Evolutionary conservation across 2,888 invertebrate species (phyloP).

Genomic region (Scaptomyza parva): DNA sequence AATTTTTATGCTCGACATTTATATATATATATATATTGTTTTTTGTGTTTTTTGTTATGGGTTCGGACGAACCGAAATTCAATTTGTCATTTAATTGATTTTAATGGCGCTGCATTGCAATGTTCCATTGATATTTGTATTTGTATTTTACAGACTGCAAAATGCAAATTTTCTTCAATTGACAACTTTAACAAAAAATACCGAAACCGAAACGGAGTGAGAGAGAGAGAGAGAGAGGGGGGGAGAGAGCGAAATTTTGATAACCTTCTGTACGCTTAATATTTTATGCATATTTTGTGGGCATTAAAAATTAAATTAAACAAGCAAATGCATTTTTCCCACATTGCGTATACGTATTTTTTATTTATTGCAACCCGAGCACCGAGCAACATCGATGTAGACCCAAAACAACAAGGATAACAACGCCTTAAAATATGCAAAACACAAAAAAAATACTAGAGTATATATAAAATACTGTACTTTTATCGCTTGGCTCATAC

Average conservation of each 20-base stretch:
- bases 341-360: conserved; percentile 28
- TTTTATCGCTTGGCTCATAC: conserved; percentile 11
- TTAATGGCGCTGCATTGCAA: conserved; percentile 64
- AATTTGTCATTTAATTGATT: conserved; percentile 81
- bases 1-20: conserved; percentile 72
- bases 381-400: background rate
- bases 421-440: conserved; percentile 69
- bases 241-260: too few species aligned
- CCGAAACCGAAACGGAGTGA: too few species aligned
- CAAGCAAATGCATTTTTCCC: conserved; percentile 69
- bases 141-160: conserved; percentile 26
- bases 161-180: conserved; percentile 63
- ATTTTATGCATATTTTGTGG: conserved; percentile 80
- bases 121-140: conserved; percentile 41
- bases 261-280: conserved; percentile 59
- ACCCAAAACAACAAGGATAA: background rate
- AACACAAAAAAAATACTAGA: conserved; percentile 18
- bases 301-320: conserved; percentile 79
- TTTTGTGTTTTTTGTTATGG: conserved; percentile 46
- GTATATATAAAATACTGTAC: background rate
- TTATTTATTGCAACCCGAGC: conserved; percentile 63
- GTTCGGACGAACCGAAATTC: conserved; percentile 77
- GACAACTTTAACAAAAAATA: conserved; percentile 16
- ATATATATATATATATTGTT: conserved; percentile 54
- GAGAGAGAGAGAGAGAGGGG: too few species aligned